Conservation (phyloP, 2,888 invertebrate genomes). For the Cinara cedri region DNA sequence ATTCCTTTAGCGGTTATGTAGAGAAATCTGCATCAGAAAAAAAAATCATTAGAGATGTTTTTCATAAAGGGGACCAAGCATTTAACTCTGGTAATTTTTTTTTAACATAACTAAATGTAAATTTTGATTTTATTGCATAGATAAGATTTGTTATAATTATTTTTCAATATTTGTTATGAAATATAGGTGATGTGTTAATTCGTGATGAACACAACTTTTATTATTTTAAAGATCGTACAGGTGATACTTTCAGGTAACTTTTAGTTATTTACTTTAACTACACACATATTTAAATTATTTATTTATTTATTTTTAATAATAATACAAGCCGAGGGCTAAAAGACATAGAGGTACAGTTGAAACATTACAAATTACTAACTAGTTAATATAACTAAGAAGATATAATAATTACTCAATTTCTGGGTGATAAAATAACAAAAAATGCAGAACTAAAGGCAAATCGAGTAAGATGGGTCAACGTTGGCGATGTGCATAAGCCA, state of each 20-base stretch:
- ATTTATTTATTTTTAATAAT: too few species aligned
- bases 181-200: slow-evolving; percentile 66
- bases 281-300: too few species aligned
- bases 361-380: too few species aligned
- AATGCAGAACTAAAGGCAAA: too few species aligned
- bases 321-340: too few species aligned
- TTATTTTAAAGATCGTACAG: slow-evolving; percentile 68
- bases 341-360: too few species aligned
- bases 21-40: slow-evolving; percentile 78
- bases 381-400: too few species aligned
- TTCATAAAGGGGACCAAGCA: slow-evolving; percentile 82
- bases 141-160: background rate
- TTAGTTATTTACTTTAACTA: background rate
- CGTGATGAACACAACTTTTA: slow-evolving; percentile 70
- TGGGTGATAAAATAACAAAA: too few species aligned
- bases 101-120: background rate
- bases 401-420: too few species aligned
- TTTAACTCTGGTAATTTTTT: slow-evolving; percentile 75
- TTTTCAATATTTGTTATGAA: background rate
- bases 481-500: too few species aligned
- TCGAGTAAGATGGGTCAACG: too few species aligned
- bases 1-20: slow-evolving; percentile 78
- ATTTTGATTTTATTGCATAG: slow-evolving; percentile 1
- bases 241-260: slow-evolving; percentile 62
- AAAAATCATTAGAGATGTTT: slow-evolving; percentile 83